A percentile compares a stretch with the other conserved stretches of the same genome.
These are phyloP conservation scores for Acyrthosiphon pisum DNA, from an alignment of 1,140 invertebrate genomes.

Conservation along the genomic window DNA sequence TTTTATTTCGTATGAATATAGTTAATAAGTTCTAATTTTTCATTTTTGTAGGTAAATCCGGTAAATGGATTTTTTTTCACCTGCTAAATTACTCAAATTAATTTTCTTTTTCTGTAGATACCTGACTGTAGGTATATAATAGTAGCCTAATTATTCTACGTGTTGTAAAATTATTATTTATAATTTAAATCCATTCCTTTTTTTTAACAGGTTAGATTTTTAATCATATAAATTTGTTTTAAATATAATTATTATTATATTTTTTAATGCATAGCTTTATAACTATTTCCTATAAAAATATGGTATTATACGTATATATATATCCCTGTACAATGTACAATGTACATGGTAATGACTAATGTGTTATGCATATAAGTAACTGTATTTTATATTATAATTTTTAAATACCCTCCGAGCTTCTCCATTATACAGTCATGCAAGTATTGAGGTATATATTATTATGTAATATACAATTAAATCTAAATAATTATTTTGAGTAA, in stretches of 20 bases:
- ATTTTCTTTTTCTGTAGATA: background rate
- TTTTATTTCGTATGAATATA: background rate
- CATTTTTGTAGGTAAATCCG: background rate
- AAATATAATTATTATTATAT: no score
- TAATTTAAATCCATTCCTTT: background rate
- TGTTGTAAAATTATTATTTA: background rate
- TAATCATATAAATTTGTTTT: background rate
- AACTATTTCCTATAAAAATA: background rate
- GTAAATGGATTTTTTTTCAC: background rate
- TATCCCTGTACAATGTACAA: background rate
- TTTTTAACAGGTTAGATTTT: conserved; percentile 7
- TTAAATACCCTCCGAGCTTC: background rate
- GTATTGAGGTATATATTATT: no score
- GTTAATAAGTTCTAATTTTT: no score
- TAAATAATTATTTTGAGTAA: no score
- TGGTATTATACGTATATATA: background rate
- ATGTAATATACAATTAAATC: no score
- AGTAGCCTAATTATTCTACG: background rate
- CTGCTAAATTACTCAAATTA: background rate
- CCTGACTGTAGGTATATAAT: background rate
- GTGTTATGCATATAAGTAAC: background rate
- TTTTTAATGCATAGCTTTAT: background rate
- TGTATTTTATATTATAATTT: background rate
- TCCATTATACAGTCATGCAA: background rate
- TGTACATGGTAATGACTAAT: background rate